phyloP scores from a whole-genome alignment of 1,140 invertebrate genomes.

The Euwallacea fornicatus region DNA sequence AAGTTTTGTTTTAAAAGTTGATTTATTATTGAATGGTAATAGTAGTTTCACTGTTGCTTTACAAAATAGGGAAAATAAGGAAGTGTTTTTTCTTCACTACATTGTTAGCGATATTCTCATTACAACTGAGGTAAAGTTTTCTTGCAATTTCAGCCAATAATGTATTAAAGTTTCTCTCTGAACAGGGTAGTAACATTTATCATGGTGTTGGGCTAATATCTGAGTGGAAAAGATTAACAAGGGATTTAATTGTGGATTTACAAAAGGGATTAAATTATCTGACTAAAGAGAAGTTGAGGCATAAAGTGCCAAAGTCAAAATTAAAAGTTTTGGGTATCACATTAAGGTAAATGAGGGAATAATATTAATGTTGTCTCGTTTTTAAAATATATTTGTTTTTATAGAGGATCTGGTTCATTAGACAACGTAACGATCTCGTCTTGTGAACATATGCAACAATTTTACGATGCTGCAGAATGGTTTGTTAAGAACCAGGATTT shows the following conservation, averaged over 20 bases:
- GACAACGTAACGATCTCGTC: constrained; percentile 83
- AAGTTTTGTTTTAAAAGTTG: constrained; percentile 76
- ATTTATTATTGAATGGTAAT: constrained; percentile 73
- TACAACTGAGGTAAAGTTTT: constrained; percentile 62
- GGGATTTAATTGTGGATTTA: constrained; percentile 89
- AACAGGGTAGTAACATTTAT: constrained; percentile 74
- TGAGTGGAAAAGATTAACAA: constrained; percentile 79
- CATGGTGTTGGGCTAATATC: constrained; percentile 78
- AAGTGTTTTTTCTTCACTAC: constrained; percentile 81
- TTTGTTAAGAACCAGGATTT: constrained; percentile 84
- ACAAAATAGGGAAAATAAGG: constrained; percentile 75
- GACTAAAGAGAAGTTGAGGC: constrained; percentile 66
- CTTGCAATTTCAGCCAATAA: not conserved
- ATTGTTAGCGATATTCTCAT: constrained; percentile 74
- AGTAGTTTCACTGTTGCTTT: constrained; percentile 78
- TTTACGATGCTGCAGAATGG: constrained; percentile 93
- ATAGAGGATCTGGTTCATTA: constrained; percentile 71
- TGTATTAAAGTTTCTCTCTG: constrained; percentile 26
- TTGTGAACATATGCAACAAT: constrained; percentile 84
- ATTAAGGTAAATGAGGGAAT: constrained; percentile 52
- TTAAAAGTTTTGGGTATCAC: constrained; percentile 69
- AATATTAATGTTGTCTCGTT: not conserved
- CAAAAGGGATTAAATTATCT: constrained; percentile 78
- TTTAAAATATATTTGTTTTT: not conserved
- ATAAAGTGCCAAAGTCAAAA: constrained; percentile 75